These are phyloP conservation scores for Macropodus opercularis DNA, from an alignment of 2,797 vertebrate species.

Conservation along the genomic window DNA sequence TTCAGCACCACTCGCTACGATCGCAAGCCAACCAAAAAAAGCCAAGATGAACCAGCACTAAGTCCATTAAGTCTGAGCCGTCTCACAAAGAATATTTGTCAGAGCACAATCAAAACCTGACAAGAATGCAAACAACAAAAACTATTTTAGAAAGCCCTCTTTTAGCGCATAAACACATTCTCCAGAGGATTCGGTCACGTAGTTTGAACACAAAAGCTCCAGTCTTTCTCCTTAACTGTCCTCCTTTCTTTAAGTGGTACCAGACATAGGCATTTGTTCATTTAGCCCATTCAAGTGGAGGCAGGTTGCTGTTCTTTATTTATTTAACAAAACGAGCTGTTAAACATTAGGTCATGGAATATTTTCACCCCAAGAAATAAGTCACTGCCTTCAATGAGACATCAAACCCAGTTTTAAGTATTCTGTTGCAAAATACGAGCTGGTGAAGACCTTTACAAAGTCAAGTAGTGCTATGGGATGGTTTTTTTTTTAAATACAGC, in stretches of 20 bases:
- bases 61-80: constrained; percentile 38
- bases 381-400: constrained; percentile 76
- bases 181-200: constrained; percentile 53
- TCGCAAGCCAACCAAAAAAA: constrained; percentile 44
- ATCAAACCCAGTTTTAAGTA: constrained; percentile 76
- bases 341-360: constrained; percentile 85
- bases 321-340: constrained; percentile 82
- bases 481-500: constrained; percentile 69
- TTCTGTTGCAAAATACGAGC: constrained; percentile 76
- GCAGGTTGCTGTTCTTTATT: constrained; percentile 77
- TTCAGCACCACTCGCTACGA: constrained; percentile 48
- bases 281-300: constrained; percentile 70
- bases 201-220: constrained; percentile 75
- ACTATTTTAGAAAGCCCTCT: constrained; percentile 50
- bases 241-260: constrained; percentile 78
- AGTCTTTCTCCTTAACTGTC: constrained; percentile 74
- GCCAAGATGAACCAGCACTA: constrained; percentile 10
- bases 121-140: constrained; percentile 41
- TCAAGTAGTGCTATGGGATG: constrained; percentile 74
- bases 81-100: constrained; percentile 50
- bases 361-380: constrained; percentile 78
- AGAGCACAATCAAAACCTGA: constrained; percentile 40
- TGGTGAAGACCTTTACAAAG: constrained; percentile 68
- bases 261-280: constrained; percentile 78
- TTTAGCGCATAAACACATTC: constrained; percentile 52